phyloP scores from a whole-genome alignment of 2,797 vertebrate genomes.

The Pangasius djambal region DNA sequence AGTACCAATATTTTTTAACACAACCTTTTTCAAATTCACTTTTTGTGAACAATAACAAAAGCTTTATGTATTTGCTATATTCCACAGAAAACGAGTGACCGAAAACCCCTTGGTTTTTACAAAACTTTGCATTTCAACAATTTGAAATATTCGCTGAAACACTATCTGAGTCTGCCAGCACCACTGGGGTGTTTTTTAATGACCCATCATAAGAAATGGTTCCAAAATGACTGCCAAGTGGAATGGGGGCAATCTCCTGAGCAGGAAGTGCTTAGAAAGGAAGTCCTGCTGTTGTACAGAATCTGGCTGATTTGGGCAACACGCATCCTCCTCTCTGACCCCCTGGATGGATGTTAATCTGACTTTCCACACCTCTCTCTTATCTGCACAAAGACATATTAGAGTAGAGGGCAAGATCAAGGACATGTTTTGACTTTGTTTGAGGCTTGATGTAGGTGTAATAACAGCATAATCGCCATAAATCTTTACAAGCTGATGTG shows the following conservation, averaged over 20 bases:
- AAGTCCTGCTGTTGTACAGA: slow-evolving; percentile 53
- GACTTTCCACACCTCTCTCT: slow-evolving; percentile 40
- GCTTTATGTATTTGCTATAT: neutral
- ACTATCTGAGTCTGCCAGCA: slow-evolving; percentile 40
- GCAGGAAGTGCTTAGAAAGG: slow-evolving; percentile 55
- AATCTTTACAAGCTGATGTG: neutral
- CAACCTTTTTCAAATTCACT: neutral
- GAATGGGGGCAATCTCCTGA: slow-evolving; percentile 38
- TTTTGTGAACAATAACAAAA: neutral
- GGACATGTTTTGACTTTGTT: slow-evolving; percentile 21
- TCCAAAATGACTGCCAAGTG: slow-evolving; percentile 48
- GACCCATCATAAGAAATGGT: slow-evolving; percentile 37
- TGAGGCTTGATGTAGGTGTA: neutral
- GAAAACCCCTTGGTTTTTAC: neutral
- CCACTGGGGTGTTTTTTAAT: slow-evolving; percentile 46
- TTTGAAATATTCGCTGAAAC: slow-evolving; percentile 28
- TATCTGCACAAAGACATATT: slow-evolving; percentile 41
- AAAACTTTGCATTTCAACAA: slow-evolving; percentile 30
- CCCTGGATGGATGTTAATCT: slow-evolving; percentile 41
- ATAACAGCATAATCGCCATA: neutral
- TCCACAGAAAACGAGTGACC: neutral
- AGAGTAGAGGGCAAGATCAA: slow-evolving; percentile 39
- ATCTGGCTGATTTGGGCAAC: slow-evolving; percentile 29
- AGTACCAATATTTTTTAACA: neutral
- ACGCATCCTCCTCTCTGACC: slow-evolving; percentile 50